These are phyloP conservation scores for Teinopalpus imperialis DNA, from an alignment of 2,888 invertebrate species.

Conservation along the genomic window DNA sequence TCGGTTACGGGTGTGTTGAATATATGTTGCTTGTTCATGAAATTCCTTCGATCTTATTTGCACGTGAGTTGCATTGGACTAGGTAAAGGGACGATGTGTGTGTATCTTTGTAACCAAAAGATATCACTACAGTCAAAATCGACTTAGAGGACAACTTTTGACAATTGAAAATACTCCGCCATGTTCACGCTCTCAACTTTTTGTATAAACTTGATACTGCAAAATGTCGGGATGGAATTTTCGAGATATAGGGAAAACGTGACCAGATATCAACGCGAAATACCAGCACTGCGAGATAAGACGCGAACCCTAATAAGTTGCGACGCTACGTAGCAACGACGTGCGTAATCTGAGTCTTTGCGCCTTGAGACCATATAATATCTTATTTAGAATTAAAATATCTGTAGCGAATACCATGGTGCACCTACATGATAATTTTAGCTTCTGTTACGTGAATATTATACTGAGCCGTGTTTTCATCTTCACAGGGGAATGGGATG, in stretches of 20 bases:
- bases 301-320: slow-evolving; percentile 29
- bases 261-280: slow-evolving; percentile 5
- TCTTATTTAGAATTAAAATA: slow-evolving; percentile 47
- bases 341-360: slow-evolving; percentile 44
- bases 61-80: no score
- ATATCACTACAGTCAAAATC: no score
- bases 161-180: no score
- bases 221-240: slow-evolving; percentile 20
- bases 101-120: no score
- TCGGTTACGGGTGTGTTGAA: no score
- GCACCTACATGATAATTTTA: slow-evolving; percentile 6
- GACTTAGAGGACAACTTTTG: no score
- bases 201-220: slow-evolving; percentile 2
- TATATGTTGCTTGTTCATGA: no score
- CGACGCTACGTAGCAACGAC: slow-evolving; percentile 23
- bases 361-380: slow-evolving; percentile 45
- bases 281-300: slow-evolving; percentile 17
- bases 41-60: no score
- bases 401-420: slow-evolving; percentile 22
- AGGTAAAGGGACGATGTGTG: no score
- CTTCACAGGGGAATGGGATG: no score
- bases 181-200: no score
- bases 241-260: slow-evolving; percentile 19
- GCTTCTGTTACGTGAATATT: slow-evolving; percentile 8
- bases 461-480: no score